Evolutionary conservation across 1,140 invertebrate genomes (phyloP).

Genomic region (Magallana gigas): DNA sequence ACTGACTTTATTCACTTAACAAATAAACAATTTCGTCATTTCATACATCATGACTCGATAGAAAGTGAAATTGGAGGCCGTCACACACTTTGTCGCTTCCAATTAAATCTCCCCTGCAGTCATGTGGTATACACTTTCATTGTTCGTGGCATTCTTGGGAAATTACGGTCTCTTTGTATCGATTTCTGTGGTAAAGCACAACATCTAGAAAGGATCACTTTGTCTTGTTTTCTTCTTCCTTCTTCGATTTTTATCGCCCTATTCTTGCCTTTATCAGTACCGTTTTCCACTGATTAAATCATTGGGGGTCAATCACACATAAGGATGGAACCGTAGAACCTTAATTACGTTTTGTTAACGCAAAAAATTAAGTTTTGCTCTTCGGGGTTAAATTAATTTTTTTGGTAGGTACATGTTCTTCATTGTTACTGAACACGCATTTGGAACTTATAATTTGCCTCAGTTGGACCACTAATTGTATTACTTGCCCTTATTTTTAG

Average conservation of each 20-base stretch:
- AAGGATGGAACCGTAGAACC: not conserved
- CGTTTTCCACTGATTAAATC: conserved; percentile 29
- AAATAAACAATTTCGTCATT: too few relatives aligned
- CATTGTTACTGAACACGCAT: not conserved
- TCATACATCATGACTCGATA: not conserved
- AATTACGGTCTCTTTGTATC: not conserved
- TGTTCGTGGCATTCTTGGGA: not conserved
- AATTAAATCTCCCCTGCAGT: not conserved
- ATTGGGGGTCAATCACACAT: conserved; percentile 19
- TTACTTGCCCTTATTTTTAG: too few relatives aligned
- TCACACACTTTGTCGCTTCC: not conserved
- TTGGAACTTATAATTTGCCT: not conserved
- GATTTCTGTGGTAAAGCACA: conserved; percentile 24
- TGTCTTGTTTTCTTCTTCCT: not conserved
- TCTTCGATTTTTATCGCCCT: conserved; percentile 24
- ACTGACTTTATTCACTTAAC: too few relatives aligned
- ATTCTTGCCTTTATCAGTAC: not conserved
- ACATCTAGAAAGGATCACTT: not conserved
- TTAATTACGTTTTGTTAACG: not conserved
- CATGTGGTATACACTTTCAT: not conserved
- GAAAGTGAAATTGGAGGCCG: not conserved
- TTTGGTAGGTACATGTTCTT: not conserved
- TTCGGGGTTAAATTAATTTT: not conserved
- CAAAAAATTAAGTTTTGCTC: not conserved
- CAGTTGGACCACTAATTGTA: not conserved